Conservation (phyloP, 2,797 vertebrate genomes). For the Sebastes cheni region DNA sequence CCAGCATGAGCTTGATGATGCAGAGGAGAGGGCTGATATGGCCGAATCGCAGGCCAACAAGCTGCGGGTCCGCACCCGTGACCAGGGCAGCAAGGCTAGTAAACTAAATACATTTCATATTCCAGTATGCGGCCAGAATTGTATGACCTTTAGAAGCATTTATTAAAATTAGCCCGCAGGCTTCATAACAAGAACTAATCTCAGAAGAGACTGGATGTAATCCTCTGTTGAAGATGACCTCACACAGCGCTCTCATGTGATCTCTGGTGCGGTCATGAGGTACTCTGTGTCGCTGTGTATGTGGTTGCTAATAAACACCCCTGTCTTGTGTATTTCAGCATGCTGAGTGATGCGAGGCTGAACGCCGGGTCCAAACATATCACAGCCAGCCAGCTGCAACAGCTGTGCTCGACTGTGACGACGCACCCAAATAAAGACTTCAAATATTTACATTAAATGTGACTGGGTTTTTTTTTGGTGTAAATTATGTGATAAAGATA, state of each 20-base stretch:
- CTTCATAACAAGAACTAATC: slow-evolving; percentile 51
- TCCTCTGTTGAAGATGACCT: slow-evolving; percentile 57
- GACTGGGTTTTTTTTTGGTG: neutral
- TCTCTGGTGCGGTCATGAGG: slow-evolving; percentile 34
- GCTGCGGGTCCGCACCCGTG: slow-evolving; percentile 85
- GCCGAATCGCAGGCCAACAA: slow-evolving; percentile 94
- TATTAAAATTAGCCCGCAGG: slow-evolving; percentile 60
- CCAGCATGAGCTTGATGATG: slow-evolving; percentile 93
- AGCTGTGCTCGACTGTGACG: slow-evolving; percentile 60
- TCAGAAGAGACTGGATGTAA: slow-evolving; percentile 59
- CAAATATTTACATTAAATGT: neutral
- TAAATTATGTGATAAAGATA: slow-evolving; percentile 12
- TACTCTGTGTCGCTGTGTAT: slow-evolving; percentile 41
- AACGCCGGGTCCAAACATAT: slow-evolving; percentile 14
- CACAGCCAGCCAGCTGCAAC: slow-evolving; percentile 68
- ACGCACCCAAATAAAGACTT: slow-evolving; percentile 60
- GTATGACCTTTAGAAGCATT: slow-evolving; percentile 62
- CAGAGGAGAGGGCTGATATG: slow-evolving; percentile 89
- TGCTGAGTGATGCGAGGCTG: slow-evolving; percentile 66
- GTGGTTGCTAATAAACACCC: slow-evolving; percentile 72
- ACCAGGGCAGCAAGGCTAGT: slow-evolving; percentile 75
- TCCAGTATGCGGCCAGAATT: slow-evolving; percentile 7
- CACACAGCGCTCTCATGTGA: slow-evolving; percentile 54
- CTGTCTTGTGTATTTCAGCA: slow-evolving; percentile 70
- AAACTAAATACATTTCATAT: slow-evolving; percentile 8